Evolutionary conservation across 2,113 vertebrate species (phyloP).

Genomic region (Chloebia gouldiae): DNA sequence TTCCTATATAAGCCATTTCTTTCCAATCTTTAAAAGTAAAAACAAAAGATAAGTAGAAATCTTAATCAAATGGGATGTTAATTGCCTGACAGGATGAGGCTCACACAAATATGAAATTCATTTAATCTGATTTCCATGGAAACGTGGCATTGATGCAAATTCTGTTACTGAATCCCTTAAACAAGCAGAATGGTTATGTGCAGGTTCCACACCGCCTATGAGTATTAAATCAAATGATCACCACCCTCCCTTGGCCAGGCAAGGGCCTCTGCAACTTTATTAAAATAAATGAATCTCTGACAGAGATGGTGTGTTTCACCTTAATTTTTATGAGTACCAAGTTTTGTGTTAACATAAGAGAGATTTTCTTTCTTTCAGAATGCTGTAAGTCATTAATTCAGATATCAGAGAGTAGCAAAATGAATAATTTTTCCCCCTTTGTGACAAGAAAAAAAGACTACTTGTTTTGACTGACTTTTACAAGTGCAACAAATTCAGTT

Average conservation of each 20-base stretch:
- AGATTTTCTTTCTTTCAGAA: neutral
- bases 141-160: neutral
- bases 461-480: neutral
- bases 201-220: neutral
- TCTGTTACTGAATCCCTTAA: neutral
- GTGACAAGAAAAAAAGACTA: neutral
- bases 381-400: constrained; percentile 23
- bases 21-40: neutral
- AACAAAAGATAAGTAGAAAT: neutral
- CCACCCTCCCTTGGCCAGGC: neutral
- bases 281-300: neutral
- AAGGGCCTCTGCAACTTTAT: neutral
- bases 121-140: neutral
- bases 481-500: neutral
- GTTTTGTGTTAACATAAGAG: neutral
- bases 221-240: neutral
- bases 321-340: neutral
- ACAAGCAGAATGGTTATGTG: neutral
- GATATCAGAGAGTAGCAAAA: neutral
- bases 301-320: neutral
- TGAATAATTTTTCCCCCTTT: neutral
- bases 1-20: neutral
- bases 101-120: neutral
- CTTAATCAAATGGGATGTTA: neutral
- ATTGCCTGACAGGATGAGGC: neutral